Percentiles rank a stretch among this genome's conserved stretches.
Evolutionary conservation across 2,888 invertebrate species (phyloP).

Genomic region (Malthinus flaveolus): DNA sequence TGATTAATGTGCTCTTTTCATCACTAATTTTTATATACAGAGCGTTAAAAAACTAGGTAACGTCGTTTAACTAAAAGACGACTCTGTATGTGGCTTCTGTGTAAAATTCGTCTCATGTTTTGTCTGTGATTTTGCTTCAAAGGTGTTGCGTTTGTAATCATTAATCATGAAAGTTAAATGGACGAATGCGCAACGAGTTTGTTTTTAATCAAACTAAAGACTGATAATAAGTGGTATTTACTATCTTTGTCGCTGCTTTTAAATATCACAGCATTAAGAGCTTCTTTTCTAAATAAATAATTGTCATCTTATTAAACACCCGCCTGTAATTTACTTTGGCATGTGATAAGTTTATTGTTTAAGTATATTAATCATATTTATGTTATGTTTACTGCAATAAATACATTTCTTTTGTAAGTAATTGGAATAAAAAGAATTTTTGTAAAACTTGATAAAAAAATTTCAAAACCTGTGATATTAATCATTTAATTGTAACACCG

Average conservation of each 20-base stretch:
- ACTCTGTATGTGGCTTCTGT: too few species aligned
- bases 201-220: conserved; percentile 12
- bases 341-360: conserved; percentile 22
- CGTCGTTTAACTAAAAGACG: too few species aligned
- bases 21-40: too few species aligned
- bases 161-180: not conserved
- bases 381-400: conserved; percentile 2
- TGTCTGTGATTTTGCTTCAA: too few species aligned
- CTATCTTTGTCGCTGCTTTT: conserved; percentile 8
- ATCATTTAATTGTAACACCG: conserved; percentile 23
- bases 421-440: conserved; percentile 2
- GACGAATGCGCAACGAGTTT: not conserved
- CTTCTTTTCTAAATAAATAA: conserved; percentile 1
- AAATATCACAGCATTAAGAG: conserved; percentile 5
- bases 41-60: too few species aligned
- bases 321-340: conserved; percentile 14
- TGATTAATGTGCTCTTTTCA: too few species aligned
- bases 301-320: not conserved
- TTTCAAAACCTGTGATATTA: conserved; percentile 25
- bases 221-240: conserved; percentile 20
- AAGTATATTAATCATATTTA: conserved; percentile 14
- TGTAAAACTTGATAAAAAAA: conserved; percentile 13
- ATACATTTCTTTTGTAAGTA: not conserved
- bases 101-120: too few species aligned
- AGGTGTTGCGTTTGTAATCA: too few species aligned